phyloP scores from a whole-genome alignment of 1,140 invertebrate species.

The Caerostris extrusa region DNA sequence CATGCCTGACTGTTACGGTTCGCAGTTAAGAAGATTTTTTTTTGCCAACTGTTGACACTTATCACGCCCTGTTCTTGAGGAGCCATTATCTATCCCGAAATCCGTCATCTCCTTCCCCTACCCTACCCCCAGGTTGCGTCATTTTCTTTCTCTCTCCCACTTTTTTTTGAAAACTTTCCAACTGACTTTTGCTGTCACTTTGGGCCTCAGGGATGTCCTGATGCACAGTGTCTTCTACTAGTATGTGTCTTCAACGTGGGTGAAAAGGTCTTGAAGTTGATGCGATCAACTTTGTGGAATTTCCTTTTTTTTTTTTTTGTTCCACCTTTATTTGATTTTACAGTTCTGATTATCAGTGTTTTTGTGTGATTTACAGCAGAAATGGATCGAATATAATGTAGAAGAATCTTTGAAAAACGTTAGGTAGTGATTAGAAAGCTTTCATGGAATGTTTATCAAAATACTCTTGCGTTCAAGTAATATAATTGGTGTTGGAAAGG shows the following conservation, averaged over 20 bases:
- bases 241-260: not conserved
- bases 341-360: too few relatives aligned
- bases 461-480: too few relatives aligned
- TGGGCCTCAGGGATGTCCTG: not conserved
- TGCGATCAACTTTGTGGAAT: too few relatives aligned
- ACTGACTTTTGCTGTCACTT: not conserved
- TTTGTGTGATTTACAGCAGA: too few relatives aligned
- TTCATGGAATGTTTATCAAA: too few relatives aligned
- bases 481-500: too few relatives aligned
- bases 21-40: not conserved
- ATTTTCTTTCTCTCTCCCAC: not conserved
- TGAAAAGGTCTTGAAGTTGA: not conserved
- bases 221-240: not conserved
- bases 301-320: too few relatives aligned
- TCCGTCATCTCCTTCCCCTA: not conserved
- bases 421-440: too few relatives aligned
- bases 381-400: too few relatives aligned
- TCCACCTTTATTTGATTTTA: too few relatives aligned
- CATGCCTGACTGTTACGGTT: not conserved
- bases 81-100: not conserved
- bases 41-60: not conserved
- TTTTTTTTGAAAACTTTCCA: not conserved
- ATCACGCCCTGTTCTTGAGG: not conserved
- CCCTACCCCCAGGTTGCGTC: not conserved
- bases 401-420: too few relatives aligned